Conservation (phyloP, 2,797 vertebrate species). For the Muraenolepis orangiensis region DNA sequence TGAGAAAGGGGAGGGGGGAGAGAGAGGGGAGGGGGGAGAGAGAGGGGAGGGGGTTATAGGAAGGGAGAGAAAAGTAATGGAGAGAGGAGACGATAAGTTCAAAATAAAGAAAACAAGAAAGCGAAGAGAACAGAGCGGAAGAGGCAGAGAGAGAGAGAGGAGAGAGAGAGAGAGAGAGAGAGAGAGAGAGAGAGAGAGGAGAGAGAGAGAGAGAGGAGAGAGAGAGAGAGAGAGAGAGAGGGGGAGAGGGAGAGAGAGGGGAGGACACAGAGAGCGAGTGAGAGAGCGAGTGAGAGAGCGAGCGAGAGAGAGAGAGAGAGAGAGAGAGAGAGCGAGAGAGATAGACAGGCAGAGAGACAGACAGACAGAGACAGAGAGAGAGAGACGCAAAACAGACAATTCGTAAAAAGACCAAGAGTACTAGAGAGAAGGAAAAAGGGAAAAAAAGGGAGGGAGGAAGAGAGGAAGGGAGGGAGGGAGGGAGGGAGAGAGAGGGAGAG, state of each 20-base stretch:
- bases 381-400: conserved; percentile 51
- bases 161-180: conserved; percentile 18
- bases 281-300: background rate
- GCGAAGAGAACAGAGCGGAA: background rate
- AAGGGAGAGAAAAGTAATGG: background rate
- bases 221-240: conserved; percentile 30
- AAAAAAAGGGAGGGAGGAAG: background rate
- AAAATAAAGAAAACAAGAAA: background rate
- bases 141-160: background rate
- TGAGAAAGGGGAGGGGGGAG: too few species aligned
- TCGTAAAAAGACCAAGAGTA: background rate
- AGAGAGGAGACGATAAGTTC: background rate
- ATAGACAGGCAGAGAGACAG: background rate
- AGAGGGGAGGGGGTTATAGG: background rate
- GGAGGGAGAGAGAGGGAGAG: conserved; percentile 32
- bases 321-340: background rate
- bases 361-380: conserved; percentile 25
- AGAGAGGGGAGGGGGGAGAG: background rate
- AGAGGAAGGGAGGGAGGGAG: background rate
- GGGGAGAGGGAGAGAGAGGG: background rate
- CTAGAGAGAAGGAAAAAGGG: conserved; percentile 35
- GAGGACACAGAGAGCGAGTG: background rate
- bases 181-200: background rate
- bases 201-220: conserved; percentile 2
- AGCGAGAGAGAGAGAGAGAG: conserved; percentile 19